phyloP scores from a whole-genome alignment of 2,888 invertebrate genomes.

The Reticulitermes lucifugus region DNA sequence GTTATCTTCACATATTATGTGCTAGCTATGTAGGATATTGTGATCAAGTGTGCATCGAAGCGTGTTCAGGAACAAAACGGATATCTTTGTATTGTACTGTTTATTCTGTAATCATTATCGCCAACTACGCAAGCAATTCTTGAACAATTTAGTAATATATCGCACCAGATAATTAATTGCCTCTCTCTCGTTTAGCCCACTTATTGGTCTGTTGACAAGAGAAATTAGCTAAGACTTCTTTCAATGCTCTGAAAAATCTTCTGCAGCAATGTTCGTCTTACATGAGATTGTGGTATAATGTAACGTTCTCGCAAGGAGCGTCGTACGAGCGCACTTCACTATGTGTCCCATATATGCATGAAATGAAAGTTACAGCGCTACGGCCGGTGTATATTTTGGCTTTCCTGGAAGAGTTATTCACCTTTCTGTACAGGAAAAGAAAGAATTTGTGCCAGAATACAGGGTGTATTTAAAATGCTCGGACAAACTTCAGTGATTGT shows the following conservation, averaged over 20 bases:
- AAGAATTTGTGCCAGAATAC: too few relatives aligned
- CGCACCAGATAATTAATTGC: neutral
- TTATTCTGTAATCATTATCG: neutral
- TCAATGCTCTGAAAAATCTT: slow-evolving; percentile 22
- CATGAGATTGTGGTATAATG: neutral
- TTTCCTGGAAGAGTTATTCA: too few relatives aligned
- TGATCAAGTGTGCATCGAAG: neutral
- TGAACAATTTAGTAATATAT: neutral
- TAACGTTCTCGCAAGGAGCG: neutral
- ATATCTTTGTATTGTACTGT: neutral
- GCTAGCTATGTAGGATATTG: neutral
- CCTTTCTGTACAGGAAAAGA: neutral
- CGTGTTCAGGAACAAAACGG: neutral
- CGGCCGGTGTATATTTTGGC: neutral
- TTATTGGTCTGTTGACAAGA: neutral
- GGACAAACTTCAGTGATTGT: too few relatives aligned
- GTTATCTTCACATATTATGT: neutral
- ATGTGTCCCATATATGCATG: neutral
- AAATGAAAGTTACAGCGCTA: neutral
- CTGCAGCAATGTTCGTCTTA: neutral
- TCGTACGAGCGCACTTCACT: neutral
- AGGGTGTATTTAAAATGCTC: too few relatives aligned
- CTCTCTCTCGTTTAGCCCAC: neutral
- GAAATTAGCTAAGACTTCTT: neutral
- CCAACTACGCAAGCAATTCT: neutral